Evolutionary conservation across 2,888 invertebrate species (phyloP), one percentile per base, ranked within the genome.

Genomic region (Didymodactylos carnosus): DNA sequence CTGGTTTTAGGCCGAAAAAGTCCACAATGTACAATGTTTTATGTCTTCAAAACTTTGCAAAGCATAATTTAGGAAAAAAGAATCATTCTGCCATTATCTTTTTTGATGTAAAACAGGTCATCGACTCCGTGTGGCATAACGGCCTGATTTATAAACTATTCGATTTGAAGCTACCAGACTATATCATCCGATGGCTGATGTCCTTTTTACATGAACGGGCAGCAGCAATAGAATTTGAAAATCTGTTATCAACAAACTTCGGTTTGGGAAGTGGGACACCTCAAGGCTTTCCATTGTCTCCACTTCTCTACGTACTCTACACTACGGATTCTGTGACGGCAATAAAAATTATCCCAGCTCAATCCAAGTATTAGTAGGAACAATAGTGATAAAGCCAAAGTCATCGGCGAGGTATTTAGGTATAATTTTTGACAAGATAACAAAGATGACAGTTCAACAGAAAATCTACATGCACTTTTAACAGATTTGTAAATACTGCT

Each of bases 271-370:
- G 71, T 29, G 74, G 74, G 8, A 39, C 70, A 19, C 74, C 74
- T 27, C 71, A 74, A 69, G 74, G 74, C 14, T 71, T 39, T 25
- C 41, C 43, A 23, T 14, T 74, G 7, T 62, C 62, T n/a, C 53
- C 74, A 6, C 49, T 51, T n/a, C 41, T 74, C 16, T 74, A 70
- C n/a, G 70, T 71, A 13, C 27, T 73, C 13, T 73, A 70, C 23
- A 53, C 70, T 35, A 23, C 23, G 35, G 73, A 73, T 11, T 70
- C 43, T 27, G 40, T 69, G 23, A 69, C n/a, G n/a, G n/a, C n/a
- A n/a, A n/a, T n/a, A n/a, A n/a, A n/a, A n/a, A n/a, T n/a, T n/a
- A n/a, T n/a, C n/a, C n/a, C n/a, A n/a, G n/a, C n/a, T n/a, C n/a
- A n/a, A n/a, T n/a, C n/a, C n/a, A n/a, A n/a, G n/a, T n/a, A 3